Conservation (phyloP, 2,888 invertebrate genomes). For the Lasioglossum morio region DNA sequence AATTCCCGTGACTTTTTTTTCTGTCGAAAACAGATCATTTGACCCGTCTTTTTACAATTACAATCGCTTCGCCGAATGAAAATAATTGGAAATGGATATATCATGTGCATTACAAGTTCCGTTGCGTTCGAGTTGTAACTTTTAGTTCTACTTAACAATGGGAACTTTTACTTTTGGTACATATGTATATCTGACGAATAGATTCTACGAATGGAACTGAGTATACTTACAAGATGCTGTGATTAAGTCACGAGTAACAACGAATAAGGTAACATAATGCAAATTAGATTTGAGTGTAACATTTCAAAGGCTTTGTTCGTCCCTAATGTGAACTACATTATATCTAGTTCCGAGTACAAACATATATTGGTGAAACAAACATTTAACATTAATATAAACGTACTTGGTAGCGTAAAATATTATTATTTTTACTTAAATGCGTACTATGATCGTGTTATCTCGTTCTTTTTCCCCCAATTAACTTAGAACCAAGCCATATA, state of each 20-base stretch:
- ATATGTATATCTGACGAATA: constrained; percentile 28
- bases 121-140: constrained; percentile 39
- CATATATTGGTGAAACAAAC: constrained; percentile 37
- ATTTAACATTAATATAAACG: constrained; percentile 23
- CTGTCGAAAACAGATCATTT: constrained; percentile 3
- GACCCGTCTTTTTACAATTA: constrained; percentile 21
- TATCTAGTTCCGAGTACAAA: constrained; percentile 39
- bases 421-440: constrained; percentile 57
- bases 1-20: constrained; percentile 20
- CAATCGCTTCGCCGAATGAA: neutral
- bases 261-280: constrained; percentile 27
- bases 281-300: constrained; percentile 21
- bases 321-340: constrained; percentile 17
- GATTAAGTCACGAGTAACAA: constrained; percentile 19
- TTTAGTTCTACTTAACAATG: constrained; percentile 60
- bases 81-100: constrained; percentile 3
- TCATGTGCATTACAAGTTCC: neutral
- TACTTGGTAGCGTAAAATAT: constrained; percentile 6
- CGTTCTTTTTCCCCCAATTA: neutral
- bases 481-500: neutral
- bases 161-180: constrained; percentile 33
- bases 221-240: constrained; percentile 44
- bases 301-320: constrained; percentile 8
- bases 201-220: constrained; percentile 28
- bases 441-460: constrained; percentile 32